Evolutionary conservation across 2,113 vertebrate species (phyloP).

Genomic region (Nesospiza acunhae): DNA sequence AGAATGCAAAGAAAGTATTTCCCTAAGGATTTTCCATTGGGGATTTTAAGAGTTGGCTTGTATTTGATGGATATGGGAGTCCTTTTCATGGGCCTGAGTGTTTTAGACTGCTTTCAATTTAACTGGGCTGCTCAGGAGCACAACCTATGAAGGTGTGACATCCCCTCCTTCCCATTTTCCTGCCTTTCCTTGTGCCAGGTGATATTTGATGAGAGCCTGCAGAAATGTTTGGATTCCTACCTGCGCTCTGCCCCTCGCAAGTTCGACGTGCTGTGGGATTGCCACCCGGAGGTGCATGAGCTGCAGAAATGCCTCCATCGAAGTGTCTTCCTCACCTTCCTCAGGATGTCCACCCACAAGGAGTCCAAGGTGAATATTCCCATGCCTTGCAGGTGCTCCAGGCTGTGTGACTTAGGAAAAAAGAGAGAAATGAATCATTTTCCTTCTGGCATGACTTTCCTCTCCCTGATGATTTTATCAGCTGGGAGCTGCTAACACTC

Average conservation of each 20-base stretch:
- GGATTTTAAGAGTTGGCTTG: not conserved
- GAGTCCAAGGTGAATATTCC: conserved; percentile 87
- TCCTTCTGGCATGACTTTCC: not conserved
- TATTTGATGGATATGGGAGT: not conserved
- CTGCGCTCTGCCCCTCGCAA: conserved; percentile 83
- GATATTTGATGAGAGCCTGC: conserved; percentile 92
- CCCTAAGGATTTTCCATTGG: not conserved
- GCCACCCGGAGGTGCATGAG: conserved; percentile 74
- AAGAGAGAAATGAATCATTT: not conserved
- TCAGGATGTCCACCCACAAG: conserved; percentile 96
- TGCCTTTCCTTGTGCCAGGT: conserved; percentile 76
- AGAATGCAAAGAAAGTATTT: not conserved
- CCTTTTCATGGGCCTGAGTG: not conserved
- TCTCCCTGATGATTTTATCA: not conserved
- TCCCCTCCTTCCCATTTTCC: not conserved
- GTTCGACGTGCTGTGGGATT: conserved; percentile 76
- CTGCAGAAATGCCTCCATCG: conserved; percentile 84
- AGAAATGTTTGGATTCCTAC: conserved; percentile 93
- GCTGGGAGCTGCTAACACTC: not conserved
- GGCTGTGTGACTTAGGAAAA: not conserved
- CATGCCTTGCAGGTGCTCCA: not conserved
- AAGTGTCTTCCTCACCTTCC: conserved; percentile 88
- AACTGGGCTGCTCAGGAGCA: not conserved
- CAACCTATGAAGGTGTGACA: accelerated
- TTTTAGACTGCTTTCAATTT: not conserved